Evolutionary conservation across 2,888 invertebrate genomes (phyloP), one percentile per base, ranked within the genome.

Genomic region (Dilophus febrilis): DNA sequence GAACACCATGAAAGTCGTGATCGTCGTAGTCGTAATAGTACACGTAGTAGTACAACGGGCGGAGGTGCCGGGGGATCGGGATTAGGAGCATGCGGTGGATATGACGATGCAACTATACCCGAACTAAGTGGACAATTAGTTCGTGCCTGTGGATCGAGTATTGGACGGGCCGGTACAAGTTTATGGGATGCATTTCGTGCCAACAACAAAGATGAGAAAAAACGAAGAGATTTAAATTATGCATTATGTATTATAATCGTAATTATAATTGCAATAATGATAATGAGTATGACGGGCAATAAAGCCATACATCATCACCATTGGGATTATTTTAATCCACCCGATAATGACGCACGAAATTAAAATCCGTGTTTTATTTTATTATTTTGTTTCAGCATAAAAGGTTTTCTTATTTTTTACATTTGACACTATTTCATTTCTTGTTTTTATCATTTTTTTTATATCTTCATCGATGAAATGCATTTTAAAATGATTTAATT

Each of bases 301-400:
- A 71, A 77, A 41, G 75, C 77, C 37, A 71, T 82, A 47, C 83
- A 86, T 56, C 75, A 80, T 50, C 81, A 84, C 56, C 85, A 85
- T 51, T 86, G 86, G 86, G 86, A 86, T 57, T 86, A 78, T 58
- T 82, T 85, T 51, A 85, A 85, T 64, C 85, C 85, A 11, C 85
- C 85, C 8, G 74, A 74, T 44, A 71, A 66, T 30, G 67, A 69
- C 38, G 61, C 60, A 31, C 41, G 44, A n/a, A 36, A 11, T 11
- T 36, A 37, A 37, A 18, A 30, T 22, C 29, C 12, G 29, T 29
- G 4, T 29, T 29, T 11, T 29, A 50, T 12, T 41, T 38, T 31
- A 22, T 22, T 28, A n/a, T n/a, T n/a, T n/a, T n/a, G n/a, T n/a
- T n/a, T n/a, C n/a, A n/a, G n/a, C n/a, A n/a, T n/a, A n/a, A n/a